phyloP scores from a whole-genome alignment of 2,797 vertebrate species.

The Cephalopachus bancanus region DNA sequence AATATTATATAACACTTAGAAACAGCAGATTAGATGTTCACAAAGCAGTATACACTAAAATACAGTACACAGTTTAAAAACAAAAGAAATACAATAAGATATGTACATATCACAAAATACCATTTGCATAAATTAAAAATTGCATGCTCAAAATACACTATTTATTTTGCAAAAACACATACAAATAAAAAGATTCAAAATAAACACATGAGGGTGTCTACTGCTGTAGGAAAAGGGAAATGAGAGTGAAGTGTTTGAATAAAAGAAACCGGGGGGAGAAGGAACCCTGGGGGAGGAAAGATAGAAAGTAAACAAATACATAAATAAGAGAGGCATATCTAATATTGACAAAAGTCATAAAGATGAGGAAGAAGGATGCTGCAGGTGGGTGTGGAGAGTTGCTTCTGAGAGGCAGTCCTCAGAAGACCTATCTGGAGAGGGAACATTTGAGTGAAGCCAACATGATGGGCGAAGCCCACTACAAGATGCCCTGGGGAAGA shows the following conservation, averaged over 20 bases:
- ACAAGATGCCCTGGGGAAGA: neutral
- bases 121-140: neutral
- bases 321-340: neutral
- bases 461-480: neutral
- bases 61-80: neutral
- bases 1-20: neutral
- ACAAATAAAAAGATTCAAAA: neutral
- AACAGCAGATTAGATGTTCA: constrained; percentile 6
- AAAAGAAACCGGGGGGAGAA: neutral
- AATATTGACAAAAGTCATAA: neutral
- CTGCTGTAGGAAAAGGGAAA: neutral
- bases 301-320: neutral
- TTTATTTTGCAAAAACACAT: constrained; percentile 52
- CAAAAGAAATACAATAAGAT: neutral
- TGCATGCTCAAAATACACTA: neutral
- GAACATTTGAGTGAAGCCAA: neutral
- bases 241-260: neutral
- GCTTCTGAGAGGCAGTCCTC: neutral
- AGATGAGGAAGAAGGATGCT: neutral
- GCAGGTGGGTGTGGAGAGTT: neutral
- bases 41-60: constrained; percentile 14
- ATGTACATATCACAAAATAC: neutral
- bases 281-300: neutral
- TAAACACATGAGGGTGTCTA: neutral
- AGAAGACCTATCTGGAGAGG: neutral